Evolutionary conservation across 1,140 invertebrate genomes (phyloP), one percentile per base, ranked within the genome.

Genomic region (Wasmannia auropunctata): DNA sequence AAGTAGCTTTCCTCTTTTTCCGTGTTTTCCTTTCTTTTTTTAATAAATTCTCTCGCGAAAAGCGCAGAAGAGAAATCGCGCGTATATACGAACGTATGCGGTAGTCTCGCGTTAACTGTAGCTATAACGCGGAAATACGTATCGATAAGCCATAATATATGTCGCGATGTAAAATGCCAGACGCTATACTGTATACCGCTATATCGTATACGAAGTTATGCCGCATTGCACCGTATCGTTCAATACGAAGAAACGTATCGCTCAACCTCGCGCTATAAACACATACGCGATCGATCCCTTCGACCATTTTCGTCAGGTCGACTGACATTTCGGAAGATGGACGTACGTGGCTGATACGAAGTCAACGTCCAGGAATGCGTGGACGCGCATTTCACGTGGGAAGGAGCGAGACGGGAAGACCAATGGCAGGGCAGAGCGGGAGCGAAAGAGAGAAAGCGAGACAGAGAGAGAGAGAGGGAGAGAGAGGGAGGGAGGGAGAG

Each of bases 301-400:
- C 86, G 65, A 80, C 62, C 76, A 77, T 89, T 89, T 70, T 85
- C 87, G 88, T 86, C 87, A 88, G 87, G 74, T 86, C 87, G 88
- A 86, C 88, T 85, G 85, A 86, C 84, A 80, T 83, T 89, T 79
- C 67, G 43, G 87, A 88, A 89, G 88, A 89, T 89, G 88, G 85
- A 89, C 88, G 88, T 77, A 88, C 76, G 87, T 86, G 72, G 87
- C 87, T 86, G 79, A 89, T 89, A 89, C 88, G 70, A 88, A 91
- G 89, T 90, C 84, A 88, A 88, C 85, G 85, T 87, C 85, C 83
- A 91, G 85, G 63, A 67, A 90, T 83, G 87, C 84, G 84, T 70
- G 87, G 85, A 91, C 84, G 80, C 72, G 43, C 87, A 34, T 77
- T 63, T 76, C 76, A 60, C 54, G 54, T 63, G 62, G 34, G 25